Evolutionary conservation across 2,797 vertebrate genomes (phyloP), one percentile per base, ranked within the genome.

Genomic region (Centropyge bicolor): DNA sequence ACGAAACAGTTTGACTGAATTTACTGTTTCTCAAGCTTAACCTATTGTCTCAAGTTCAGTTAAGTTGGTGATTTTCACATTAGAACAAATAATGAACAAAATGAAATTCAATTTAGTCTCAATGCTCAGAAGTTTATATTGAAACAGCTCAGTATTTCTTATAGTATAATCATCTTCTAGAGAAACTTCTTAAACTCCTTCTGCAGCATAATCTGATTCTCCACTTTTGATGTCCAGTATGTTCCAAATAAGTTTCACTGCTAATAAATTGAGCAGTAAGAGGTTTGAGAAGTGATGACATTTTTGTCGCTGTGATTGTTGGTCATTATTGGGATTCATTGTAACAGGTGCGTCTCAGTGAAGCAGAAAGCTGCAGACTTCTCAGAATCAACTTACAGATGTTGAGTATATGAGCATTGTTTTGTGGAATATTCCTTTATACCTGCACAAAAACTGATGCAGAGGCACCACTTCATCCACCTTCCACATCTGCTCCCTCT

Each of bases 401-500:
- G 41, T 3, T 8, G 5, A 17, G 3, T 10, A 6, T 24, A 46
- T 52, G 20, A 48, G n/a, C 9, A 7, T 24, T 27, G 27, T 14
- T 16, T 12, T 40, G 4, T n/a, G 6, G 5, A 52, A 20, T 51
- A 51, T 82, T 65, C 5, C 20, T 61, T 45, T 54, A 51, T 24
- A 17, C 11, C 12, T 8, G 5, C 27, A 40, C 36, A 24, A 65
- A 75, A 57, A 38, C 31, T 7, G 17, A 49, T 59, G 40, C 49
- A 55, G 41, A 60, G 45, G 36, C 60, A 20, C 48, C 13, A 19
- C 40, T 43, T 60, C 51, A 35, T 78, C 74, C 62, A 69, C 31
- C 17, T 74, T 73, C 55, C 67, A 71, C 78, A 82, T 72, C 51
- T 78, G 55, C 70, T 70, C 63, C 71, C 62, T 76, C 68, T 64